Evolutionary conservation across 30 jellyfish, hydroid and myxozoan genomes (phyloP), one percentile per base, ranked within the genome.

Genomic region (Cassiopea xamachana): DNA sequence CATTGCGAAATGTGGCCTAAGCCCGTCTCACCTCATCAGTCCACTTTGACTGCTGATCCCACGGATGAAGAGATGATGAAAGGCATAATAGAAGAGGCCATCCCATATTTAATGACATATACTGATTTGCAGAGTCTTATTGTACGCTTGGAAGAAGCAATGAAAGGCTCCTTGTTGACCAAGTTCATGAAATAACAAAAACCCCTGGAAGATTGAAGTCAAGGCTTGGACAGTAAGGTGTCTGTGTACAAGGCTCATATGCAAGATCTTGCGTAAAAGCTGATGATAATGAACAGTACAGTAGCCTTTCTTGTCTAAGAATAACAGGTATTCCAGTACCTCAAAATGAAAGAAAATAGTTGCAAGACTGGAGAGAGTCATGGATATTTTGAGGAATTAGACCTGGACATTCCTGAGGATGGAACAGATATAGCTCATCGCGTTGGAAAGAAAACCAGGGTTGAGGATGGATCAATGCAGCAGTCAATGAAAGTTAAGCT

Each of bases 281-380:
- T 10, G 86, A 84, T 50, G 92, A 84, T 46, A 73, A 73, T 17
- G 93, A 85, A n/a, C 93, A 85, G 87, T 85, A 85, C n/a, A 83
- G 91, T 51, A 84, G 85, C 75, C 83, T 84, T 47, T 83, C 91
- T 68, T 83, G 91, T 4, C 91, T 83, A 48, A 46, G 91, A 68
- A 69, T 69, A 46, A 68, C 84, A 10, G 91, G 84, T 5, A 71
- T 83, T 1, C 91, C 84, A 45, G 69, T 83, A 71, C 91, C 91
- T 48, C 39, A 67, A 47, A 82, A 47, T 64, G 91, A 77, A 74
- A 82, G 68, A 47, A 83, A 82, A 82, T 82, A 84, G 60, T 14
- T 51, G 27, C 1, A 83, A 69, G 91, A 83, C 51, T 58, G 62
- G 51, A 83, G 83, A 69, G 44, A 83, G 91, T 51, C 84, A 68